A percentile compares a stretch with the other conserved stretches of the same genome.
Conservation (phyloP, 2,797 vertebrate species). For the Chromis chromis region DNA sequence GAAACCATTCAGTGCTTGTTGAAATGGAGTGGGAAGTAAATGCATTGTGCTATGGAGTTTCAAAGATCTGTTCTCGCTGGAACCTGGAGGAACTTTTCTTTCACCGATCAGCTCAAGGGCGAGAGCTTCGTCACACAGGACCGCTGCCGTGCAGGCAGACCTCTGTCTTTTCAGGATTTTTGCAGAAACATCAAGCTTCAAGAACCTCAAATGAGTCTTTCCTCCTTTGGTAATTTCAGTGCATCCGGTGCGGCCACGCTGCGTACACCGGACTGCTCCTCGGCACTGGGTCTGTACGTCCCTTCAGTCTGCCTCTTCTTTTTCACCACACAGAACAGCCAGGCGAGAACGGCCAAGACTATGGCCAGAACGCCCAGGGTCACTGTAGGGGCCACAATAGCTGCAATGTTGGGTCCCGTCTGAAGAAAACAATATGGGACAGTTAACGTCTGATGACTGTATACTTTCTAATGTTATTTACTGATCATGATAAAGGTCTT, state of each 20-base stretch:
- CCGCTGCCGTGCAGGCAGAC: background rate
- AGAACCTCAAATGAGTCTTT: constrained; percentile 90
- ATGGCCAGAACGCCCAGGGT: constrained; percentile 81
- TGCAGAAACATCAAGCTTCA: background rate
- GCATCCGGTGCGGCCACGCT: constrained; percentile 81
- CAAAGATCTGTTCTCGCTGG: constrained; percentile 15
- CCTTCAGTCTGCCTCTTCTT: constrained; percentile 94
- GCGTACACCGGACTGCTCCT: constrained; percentile 88
- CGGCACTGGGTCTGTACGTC: constrained; percentile 90
- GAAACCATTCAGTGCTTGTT: constrained; percentile 34
- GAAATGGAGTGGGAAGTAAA: constrained; percentile 18
- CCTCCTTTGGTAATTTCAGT: constrained; percentile 92
- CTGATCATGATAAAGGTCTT: background rate
- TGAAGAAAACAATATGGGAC: constrained; percentile 41
- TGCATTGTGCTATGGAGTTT: constrained; percentile 6
- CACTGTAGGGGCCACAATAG: constrained; percentile 88
- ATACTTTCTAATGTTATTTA: background rate
- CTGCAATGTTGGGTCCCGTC: constrained; percentile 75
- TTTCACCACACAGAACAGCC: constrained; percentile 86
- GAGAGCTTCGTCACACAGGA: background rate
- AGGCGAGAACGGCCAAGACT: constrained; percentile 72
- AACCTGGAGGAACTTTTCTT: constrained; percentile 10
- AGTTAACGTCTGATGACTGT: background rate
- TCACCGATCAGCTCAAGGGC: background rate
- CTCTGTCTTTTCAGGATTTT: background rate